These are phyloP conservation scores for Pseudotriccus pelzelni DNA, from an alignment of 2,797 vertebrate species.

Conservation along the genomic window DNA sequence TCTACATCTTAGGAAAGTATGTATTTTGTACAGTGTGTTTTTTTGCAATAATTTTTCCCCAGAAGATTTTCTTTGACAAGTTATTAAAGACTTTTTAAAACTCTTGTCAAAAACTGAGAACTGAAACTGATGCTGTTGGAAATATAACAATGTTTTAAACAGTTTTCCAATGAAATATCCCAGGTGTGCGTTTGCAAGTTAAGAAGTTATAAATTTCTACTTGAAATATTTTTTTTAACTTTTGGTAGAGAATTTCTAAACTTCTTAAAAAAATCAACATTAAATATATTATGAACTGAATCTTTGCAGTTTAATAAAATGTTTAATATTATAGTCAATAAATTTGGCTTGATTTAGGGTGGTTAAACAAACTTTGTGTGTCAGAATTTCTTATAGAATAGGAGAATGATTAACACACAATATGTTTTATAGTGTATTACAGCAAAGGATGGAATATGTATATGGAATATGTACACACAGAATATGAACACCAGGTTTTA, in stretches of 20 bases:
- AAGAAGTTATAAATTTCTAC: background rate
- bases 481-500: background rate
- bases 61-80: background rate
- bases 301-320: background rate
- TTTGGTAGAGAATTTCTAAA: background rate
- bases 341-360: background rate
- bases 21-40: background rate
- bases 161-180: background rate
- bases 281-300: background rate
- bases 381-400: background rate
- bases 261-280: background rate
- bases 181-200: background rate
- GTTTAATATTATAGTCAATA: background rate
- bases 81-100: background rate
- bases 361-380: background rate
- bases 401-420: background rate
- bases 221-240: background rate
- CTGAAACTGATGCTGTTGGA: background rate
- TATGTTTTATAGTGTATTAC: background rate
- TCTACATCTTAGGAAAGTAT: background rate
- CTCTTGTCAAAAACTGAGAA: background rate
- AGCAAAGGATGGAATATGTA: background rate
- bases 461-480: background rate
- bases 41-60: conserved; percentile 2
- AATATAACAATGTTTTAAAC: background rate